Evolutionary conservation across 30 jellyfish, hydroid and myxozoan species (phyloP), one percentile per base, ranked within the genome.

Genomic region (Catostylus mosaicus): DNA sequence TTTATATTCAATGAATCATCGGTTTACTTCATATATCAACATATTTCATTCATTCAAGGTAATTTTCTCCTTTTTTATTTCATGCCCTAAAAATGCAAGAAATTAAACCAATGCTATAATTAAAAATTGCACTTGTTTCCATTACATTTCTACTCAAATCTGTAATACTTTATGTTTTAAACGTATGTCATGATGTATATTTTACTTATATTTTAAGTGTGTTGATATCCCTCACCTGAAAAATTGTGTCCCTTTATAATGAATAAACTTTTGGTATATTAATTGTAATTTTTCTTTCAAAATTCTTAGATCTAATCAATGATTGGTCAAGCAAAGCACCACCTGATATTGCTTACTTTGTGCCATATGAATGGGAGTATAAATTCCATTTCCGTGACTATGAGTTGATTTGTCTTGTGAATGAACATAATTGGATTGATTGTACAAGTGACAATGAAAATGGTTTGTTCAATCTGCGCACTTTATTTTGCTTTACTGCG

Each of bases 311-410:
- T 88, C 77, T 93, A 31, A 60, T 93, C 72, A 82, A 78, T 52
- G 99, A 93, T 78, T 93, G 99, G 99, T 65, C 97, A 24, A 86
- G 67, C 61, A 88, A 90, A 22, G 94, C 67, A 32, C 99, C 99
- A 38, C 85, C 92, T 14, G 99, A 93, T 57, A 77, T 93, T n/a
- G 99, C 99, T 22, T 80, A 51, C 56, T 93, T 93, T 78, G 95
- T 83, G 14, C 99, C 99, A 4, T 93, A 87, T 75, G 99, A 93
- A 77, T 93, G 99, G 99, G 95, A 82, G 54, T 93, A 88, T 81
- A 88, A 77, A 67, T 93, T 93, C 72, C 82, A 78, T 48, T 93
- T 93, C 51, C 88, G 95, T 26, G 97, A 93, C 64, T 93, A 81
- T 67, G 99, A 93, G 64, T 43, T 93, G 81, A 85, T 93, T 60